A percentile compares a stretch with the other conserved stretches of the same genome.
phyloP scores from a whole-genome alignment of 2,888 invertebrate genomes.

The Emesis furor region DNA sequence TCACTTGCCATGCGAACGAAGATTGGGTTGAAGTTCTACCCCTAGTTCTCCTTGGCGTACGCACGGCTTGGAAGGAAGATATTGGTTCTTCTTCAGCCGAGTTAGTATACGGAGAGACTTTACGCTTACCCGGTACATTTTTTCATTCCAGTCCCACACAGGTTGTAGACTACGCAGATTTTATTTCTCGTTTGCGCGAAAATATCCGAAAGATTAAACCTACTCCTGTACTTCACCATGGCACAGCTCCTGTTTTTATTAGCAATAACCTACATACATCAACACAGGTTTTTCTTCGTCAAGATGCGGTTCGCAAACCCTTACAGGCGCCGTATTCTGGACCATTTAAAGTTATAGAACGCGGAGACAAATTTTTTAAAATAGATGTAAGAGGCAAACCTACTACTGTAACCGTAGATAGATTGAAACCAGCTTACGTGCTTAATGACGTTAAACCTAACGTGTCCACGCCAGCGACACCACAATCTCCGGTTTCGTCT shows the following conservation, averaged over 20 bases:
- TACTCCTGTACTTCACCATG: constrained; percentile 28
- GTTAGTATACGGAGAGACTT: not conserved
- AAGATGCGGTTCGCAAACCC: not conserved
- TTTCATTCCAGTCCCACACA: not conserved
- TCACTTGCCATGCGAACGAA: too few relatives aligned
- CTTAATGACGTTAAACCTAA: not conserved
- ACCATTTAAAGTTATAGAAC: not conserved
- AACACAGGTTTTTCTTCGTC: not conserved
- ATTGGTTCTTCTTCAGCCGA: too few relatives aligned
- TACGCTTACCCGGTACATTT: not conserved
- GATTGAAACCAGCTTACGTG: not conserved
- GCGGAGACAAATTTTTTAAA: not conserved
- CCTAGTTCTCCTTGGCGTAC: too few relatives aligned
- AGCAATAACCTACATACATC: not conserved
- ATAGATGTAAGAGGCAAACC: not conserved
- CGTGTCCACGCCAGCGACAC: not conserved
- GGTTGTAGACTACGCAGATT: constrained; percentile 25
- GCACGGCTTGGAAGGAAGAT: too few relatives aligned
- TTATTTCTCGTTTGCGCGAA: constrained; percentile 24
- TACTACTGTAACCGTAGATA: not conserved
- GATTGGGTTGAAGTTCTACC: too few relatives aligned
- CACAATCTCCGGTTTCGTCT: not conserved
- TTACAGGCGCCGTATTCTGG: not conserved
- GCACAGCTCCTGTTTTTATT: not conserved
- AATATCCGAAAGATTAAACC: constrained; percentile 27